phyloP scores from a whole-genome alignment of 2,888 invertebrate genomes.

The Conistra vaccinii region DNA sequence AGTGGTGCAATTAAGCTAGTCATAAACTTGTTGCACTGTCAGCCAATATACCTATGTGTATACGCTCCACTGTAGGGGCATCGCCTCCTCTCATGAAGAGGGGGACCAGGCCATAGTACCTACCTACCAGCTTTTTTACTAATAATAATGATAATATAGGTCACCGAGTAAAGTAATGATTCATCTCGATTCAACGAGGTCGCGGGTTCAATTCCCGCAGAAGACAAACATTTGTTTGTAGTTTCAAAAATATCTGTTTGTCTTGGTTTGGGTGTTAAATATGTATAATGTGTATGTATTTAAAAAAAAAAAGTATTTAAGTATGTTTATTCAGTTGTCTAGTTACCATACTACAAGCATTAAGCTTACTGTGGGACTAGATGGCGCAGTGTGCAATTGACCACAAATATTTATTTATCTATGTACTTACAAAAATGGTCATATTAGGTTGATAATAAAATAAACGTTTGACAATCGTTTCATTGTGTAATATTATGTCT shows the following conservation, averaged over 20 bases:
- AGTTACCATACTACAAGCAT: slow-evolving; percentile 19
- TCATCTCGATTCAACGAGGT: slow-evolving; percentile 12
- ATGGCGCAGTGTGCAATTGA: slow-evolving; percentile 24
- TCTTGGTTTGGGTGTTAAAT: slow-evolving; percentile 21
- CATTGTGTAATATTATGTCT: slow-evolving; percentile 23
- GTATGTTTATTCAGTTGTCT: slow-evolving; percentile 23
- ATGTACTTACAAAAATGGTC: slow-evolving; percentile 18
- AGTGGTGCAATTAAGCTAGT: slow-evolving; percentile 17
- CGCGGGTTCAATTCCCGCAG: slow-evolving; percentile 18
- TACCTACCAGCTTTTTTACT: slow-evolving; percentile 22
- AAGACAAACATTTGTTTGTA: slow-evolving; percentile 22
- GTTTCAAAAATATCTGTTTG: slow-evolving; percentile 23
- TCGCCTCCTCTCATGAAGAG: slow-evolving; percentile 24
- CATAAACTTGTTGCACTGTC: slow-evolving; percentile 15
- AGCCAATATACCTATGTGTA: slow-evolving; percentile 20
- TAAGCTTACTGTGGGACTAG: slow-evolving; percentile 25
- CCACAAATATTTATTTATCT: slow-evolving; percentile 20
- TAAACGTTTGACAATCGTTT: slow-evolving; percentile 25
- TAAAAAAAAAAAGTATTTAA: slow-evolving; percentile 12
- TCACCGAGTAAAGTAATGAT: slow-evolving; percentile 22
- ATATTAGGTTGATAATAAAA: slow-evolving; percentile 25
- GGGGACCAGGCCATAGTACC: slow-evolving; percentile 21
- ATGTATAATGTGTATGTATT: slow-evolving; percentile 16
- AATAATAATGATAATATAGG: slow-evolving; percentile 21
- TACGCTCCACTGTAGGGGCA: slow-evolving; percentile 23